These are phyloP conservation scores for Tapirus terrestris DNA, from an alignment of 2,113 vertebrate genomes.

Conservation along the genomic window DNA sequence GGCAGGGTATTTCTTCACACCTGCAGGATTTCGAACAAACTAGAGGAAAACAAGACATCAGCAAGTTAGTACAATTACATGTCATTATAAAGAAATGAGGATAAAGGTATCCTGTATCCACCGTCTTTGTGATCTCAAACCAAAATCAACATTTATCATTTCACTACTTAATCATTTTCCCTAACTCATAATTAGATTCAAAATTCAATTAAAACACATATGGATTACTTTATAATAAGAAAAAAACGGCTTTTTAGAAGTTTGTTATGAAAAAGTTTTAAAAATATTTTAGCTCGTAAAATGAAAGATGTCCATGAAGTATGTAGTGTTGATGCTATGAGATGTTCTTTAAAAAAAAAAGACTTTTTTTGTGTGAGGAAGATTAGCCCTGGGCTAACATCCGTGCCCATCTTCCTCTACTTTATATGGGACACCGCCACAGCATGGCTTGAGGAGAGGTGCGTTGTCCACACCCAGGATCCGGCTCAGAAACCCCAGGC, in stretches of 20 bases:
- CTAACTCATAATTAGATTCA: not conserved
- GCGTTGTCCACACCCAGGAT: no score
- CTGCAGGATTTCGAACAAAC: not conserved
- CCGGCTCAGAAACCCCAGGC: no score
- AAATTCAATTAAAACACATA: not conserved
- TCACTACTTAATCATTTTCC: not conserved
- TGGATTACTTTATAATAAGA: not conserved
- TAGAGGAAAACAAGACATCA: not conserved
- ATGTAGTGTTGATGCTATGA: not conserved
- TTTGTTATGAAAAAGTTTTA: not conserved
- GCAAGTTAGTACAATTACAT: not conserved
- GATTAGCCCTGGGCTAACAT: no score
- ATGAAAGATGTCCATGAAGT: not conserved
- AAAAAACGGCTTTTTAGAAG: not conserved
- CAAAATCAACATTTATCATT: not conserved
- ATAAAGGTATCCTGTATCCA: not conserved
- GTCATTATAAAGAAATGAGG: not conserved
- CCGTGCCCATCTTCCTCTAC: no score
- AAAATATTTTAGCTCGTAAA: conserved; percentile 31
- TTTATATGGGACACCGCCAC: no score
- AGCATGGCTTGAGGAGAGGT: no score
- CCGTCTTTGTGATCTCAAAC: not conserved
- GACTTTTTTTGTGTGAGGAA: not conserved
- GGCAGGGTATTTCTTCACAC: not conserved
- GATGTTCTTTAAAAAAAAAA: not conserved